phyloP scores from a whole-genome alignment of 2,113 vertebrate genomes.

The Limnothrissa miodon region DNA sequence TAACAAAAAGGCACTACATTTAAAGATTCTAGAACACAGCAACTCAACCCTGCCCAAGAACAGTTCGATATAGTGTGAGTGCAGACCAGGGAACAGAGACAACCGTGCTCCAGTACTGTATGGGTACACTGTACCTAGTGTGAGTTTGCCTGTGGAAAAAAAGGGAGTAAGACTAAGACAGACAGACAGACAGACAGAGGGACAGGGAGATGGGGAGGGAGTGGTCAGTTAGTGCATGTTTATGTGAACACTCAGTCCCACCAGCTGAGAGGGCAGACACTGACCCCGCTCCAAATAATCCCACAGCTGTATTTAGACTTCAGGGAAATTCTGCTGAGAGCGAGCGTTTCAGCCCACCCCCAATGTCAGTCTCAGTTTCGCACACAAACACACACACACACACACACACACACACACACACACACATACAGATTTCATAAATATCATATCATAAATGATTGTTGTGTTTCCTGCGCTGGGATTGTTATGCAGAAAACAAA shows the following conservation, averaged over 20 bases:
- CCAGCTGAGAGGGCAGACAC: slow-evolving; percentile 24
- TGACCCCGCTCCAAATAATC: slow-evolving; percentile 45
- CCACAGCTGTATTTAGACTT: slow-evolving; percentile 57
- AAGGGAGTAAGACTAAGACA: not conserved
- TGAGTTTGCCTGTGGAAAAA: not conserved
- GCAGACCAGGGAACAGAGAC: no score
- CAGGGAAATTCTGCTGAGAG: slow-evolving; percentile 34
- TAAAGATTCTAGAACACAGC: no score
- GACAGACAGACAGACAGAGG: not conserved
- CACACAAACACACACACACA: slow-evolving; percentile 12
- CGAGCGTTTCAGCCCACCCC: not conserved
- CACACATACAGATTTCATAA: slow-evolving; percentile 42
- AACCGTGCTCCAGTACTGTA: no score
- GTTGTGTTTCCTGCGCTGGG: not conserved
- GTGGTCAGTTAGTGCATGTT: not conserved
- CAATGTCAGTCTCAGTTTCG: slow-evolving; percentile 22
- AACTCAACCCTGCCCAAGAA: no score
- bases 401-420: slow-evolving; percentile 10
- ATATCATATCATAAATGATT: not conserved
- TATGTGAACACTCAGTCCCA: slow-evolving; percentile 41
- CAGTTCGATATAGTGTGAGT: no score
- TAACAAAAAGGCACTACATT: no score
- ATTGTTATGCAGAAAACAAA: not conserved
- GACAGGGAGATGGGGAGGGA: no score
- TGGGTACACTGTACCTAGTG: not conserved